phyloP scores from a whole-genome alignment of 2,888 invertebrate species.

The Pristionchus mayeri region DNA sequence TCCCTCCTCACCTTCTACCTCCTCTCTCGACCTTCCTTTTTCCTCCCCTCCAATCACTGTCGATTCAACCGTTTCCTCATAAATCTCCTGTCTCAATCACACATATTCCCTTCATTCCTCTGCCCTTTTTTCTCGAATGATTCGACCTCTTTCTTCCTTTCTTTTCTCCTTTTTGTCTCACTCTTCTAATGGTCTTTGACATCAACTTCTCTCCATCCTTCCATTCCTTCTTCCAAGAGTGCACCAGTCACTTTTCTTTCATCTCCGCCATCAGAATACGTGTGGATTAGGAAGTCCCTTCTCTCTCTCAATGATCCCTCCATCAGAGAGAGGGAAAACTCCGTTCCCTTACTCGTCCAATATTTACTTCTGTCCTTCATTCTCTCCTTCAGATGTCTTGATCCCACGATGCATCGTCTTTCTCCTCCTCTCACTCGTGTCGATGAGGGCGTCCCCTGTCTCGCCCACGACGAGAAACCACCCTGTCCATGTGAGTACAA shows the following conservation, averaged over 20 bases:
- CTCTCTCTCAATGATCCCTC: not conserved
- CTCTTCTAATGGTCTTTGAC: slow-evolving; percentile 5
- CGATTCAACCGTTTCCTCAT: not conserved
- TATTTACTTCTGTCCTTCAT: slow-evolving; percentile 1
- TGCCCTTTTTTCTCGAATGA: not conserved
- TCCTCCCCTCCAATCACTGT: not conserved
- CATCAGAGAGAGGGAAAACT: not conserved
- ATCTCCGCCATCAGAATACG: not conserved
- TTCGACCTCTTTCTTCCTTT: not conserved
- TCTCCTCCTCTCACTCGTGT: slow-evolving; percentile 15
- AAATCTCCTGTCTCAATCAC: not conserved
- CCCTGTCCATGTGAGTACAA: not conserved
- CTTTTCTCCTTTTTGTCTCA: not conserved
- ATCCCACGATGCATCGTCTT: slow-evolving; percentile 9
- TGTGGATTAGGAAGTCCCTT: not conserved
- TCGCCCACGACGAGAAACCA: slow-evolving; percentile 5
- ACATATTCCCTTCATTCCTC: not conserved
- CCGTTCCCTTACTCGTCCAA: not conserved
- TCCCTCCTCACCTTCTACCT: not conserved
- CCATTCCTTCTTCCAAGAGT: not conserved
- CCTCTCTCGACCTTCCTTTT: not conserved
- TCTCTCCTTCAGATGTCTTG: not conserved
- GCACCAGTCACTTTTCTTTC: slow-evolving; percentile 8
- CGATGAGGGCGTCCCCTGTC: slow-evolving; percentile 41
- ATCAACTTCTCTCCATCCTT: not conserved